Evolutionary conservation across 2,113 vertebrate genomes (phyloP).

Genomic region (Ophthalmolycus amberensis): DNA sequence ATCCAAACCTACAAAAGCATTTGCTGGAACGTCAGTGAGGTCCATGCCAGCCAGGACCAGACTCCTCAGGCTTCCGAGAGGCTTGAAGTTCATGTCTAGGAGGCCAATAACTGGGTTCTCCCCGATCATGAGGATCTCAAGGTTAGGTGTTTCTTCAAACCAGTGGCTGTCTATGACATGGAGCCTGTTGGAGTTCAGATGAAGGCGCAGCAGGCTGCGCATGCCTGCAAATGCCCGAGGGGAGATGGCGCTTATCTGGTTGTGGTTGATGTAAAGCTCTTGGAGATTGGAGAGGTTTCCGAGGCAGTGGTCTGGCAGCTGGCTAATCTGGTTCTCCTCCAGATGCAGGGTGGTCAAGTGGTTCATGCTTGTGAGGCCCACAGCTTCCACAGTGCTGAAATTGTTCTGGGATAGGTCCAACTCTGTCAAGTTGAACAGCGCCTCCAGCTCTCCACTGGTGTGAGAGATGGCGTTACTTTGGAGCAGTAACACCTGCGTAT

Average conservation of each 20-base stretch:
- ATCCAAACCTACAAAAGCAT: conserved; percentile 94
- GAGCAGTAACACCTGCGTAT: conserved; percentile 95
- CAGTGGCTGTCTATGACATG: conserved; percentile 94
- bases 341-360: conserved; percentile 95
- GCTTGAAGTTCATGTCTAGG: conserved; percentile 95
- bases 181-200: conserved; percentile 95
- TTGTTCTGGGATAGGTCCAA: conserved; percentile 98
- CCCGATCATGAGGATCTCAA: conserved; percentile 98
- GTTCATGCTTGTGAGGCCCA: conserved; percentile 90
- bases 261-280: conserved; percentile 98
- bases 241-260: conserved; percentile 93
- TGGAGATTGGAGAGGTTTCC: conserved; percentile 93
- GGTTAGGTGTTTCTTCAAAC: conserved; percentile 95
- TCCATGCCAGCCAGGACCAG: conserved; percentile 97
- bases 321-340: conserved; percentile 95
- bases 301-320: conserved; percentile 93
- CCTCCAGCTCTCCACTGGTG: conserved; percentile 90
- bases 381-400: conserved; percentile 91
- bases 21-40: conserved; percentile 92
- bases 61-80: conserved; percentile 91
- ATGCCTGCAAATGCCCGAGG: conserved; percentile 93
- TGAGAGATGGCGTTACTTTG: conserved; percentile 96
- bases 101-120: conserved; percentile 97
- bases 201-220: conserved; percentile 90
- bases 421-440: conserved; percentile 94